These are phyloP conservation scores for Carabus problematicus DNA, from an alignment of 2,888 invertebrate species.

Conservation along the genomic window DNA sequence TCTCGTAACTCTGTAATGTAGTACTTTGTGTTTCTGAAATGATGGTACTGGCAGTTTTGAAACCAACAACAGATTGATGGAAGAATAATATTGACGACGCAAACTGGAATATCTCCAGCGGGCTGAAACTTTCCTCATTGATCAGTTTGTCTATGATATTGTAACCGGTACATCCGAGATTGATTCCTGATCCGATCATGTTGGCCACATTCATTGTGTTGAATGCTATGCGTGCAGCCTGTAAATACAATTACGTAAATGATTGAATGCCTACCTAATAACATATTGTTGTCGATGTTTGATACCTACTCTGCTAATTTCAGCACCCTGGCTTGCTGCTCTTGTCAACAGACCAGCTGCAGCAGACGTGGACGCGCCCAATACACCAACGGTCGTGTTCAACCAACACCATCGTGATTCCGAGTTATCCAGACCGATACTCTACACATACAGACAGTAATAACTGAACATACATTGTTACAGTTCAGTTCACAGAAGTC, in stretches of 20 bases:
- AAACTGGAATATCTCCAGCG: constrained; percentile 35
- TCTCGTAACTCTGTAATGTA: constrained; percentile 31
- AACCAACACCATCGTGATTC: constrained; percentile 39
- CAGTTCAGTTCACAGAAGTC: neutral
- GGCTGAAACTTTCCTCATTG: constrained; percentile 24
- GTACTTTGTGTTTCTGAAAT: constrained; percentile 37
- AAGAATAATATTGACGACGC: constrained; percentile 33
- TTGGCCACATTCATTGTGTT: constrained; percentile 18
- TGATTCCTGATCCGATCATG: constrained; percentile 16
- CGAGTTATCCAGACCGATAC: constrained; percentile 32
- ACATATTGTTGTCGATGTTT: no score
- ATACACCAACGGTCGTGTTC: constrained; percentile 21
- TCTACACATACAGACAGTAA: constrained; percentile 26
- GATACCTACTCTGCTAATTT: constrained; percentile 34
- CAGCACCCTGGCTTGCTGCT: constrained; percentile 14
- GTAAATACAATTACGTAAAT: no score
- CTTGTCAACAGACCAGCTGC: constrained; percentile 26
- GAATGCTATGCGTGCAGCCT: constrained; percentile 17
- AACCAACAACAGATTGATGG: constrained; percentile 25
- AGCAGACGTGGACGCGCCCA: constrained; percentile 29
- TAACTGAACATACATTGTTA: constrained; percentile 1
- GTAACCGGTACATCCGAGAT: constrained; percentile 28
- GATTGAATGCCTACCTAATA: no score
- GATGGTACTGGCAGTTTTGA: constrained; percentile 32
- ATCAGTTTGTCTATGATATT: constrained; percentile 31